Evolutionary conservation across 2,888 invertebrate species (phyloP), one percentile per base, ranked within the genome.

Genomic region (Bugula neritina): DNA sequence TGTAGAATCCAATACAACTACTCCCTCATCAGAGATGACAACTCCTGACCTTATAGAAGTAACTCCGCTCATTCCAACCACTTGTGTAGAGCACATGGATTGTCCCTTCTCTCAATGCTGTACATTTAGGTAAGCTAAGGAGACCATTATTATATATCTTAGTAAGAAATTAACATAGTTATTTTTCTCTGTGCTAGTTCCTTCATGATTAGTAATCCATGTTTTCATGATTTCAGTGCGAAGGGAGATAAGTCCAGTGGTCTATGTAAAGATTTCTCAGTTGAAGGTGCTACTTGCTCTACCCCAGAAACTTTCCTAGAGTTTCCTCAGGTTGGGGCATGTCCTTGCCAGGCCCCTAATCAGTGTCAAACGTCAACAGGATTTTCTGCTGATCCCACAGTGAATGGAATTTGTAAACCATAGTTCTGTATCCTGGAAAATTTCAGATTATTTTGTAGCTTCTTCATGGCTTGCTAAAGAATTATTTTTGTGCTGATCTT

Each of bases 81-180:
- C 1, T n/a, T 63, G 63, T n/a, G 13, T 2, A 5, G 31, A 34
- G 3, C 63, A 63, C n/a, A 27, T 63, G 31, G 63, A 63, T 27
- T 63, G 63, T 63, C 63, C 63, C 17, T 63, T 63, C 63, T 31
- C 31, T 31, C 63, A 63, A 31, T 63, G 63, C 27, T 63, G 63
- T n/a, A 31, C 63, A 43, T 5, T 43, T 43, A 17, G n/a, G n/a
- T n/a, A n/a, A n/a, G n/a, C n/a, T n/a, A n/a, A n/a, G n/a, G n/a
- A n/a, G n/a, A n/a, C n/a, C n/a, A n/a, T n/a, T n/a, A n/a, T n/a
- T n/a, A n/a, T n/a, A n/a, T n/a, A n/a, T n/a, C n/a, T n/a, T n/a
- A n/a, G n/a, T n/a, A n/a, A n/a, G n/a, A n/a, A n/a, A n/a, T n/a
- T n/a, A n/a, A n/a, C n/a, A n/a, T n/a, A n/a, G n/a, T n/a, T n/a